A percentile compares a stretch with the other conserved stretches of the same genome.
Evolutionary conservation across 2,797 vertebrate genomes (phyloP).

Genomic region (Taenioides sp.): DNA sequence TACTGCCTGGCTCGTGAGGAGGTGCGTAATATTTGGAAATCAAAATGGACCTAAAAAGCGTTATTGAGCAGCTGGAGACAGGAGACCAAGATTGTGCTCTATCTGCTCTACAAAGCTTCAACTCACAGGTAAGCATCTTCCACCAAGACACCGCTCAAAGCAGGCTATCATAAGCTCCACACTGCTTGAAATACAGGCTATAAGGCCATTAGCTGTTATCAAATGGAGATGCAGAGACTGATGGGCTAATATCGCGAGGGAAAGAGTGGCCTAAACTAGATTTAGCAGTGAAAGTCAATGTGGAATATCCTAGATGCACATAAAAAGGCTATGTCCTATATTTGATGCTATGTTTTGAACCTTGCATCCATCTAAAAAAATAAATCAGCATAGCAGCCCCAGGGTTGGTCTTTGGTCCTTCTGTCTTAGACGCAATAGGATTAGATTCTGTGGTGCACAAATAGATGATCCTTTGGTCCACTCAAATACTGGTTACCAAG

Average conservation of each 20-base stretch:
- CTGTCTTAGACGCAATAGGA: conserved; percentile 53
- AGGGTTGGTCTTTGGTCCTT: neutral
- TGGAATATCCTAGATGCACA: neutral
- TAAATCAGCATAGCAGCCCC: neutral
- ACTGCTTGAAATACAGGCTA: neutral
- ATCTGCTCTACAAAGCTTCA: conserved; percentile 82
- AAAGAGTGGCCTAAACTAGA: neutral
- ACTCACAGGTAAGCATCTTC: conserved; percentile 80
- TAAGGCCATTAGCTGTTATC: neutral
- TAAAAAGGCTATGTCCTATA: neutral
- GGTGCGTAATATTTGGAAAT: conserved; percentile 22
- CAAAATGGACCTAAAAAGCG: conserved; percentile 82
- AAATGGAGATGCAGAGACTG: neutral
- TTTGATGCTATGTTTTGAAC: neutral
- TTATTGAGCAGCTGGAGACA: conserved; percentile 82
- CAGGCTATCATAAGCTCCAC: neutral
- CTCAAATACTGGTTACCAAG: conserved; percentile 33
- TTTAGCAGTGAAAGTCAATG: neutral
- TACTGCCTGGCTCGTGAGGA: neutral
- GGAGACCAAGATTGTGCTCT: conserved; percentile 82
- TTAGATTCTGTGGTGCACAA: conserved; percentile 59
- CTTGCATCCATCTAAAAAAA: neutral
- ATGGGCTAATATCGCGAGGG: neutral
- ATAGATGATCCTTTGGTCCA: conserved; percentile 44
- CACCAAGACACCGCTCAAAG: neutral